Evolutionary conservation across 2,113 vertebrate species (phyloP), one percentile per base, ranked within the genome.

Genomic region (Bufo gargarizans): DNA sequence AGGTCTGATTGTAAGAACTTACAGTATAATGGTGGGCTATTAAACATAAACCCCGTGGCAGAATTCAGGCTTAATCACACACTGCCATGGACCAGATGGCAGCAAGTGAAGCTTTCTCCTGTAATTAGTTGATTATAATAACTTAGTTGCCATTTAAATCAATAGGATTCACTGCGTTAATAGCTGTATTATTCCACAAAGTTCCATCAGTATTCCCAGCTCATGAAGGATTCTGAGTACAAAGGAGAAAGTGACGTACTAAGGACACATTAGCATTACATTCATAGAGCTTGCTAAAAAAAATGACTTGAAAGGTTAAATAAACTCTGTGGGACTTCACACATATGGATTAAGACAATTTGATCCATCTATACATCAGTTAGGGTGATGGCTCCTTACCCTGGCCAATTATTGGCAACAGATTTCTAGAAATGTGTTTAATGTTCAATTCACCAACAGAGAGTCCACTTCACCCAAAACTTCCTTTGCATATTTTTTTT

Each of bases 61-160:
- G 82, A 59, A 63, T 72, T 56, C 45, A 65, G n/a, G 45, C 47
- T 65, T 88, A 88, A 88, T 88, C 58, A 88, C 80, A 88, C 59
- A 33, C 80, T 88, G 71, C 69, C 87, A 77, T 43, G 19, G 86
- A 65, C 71, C 79, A 82, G 78, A 82, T 81, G 78, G 80, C 47
- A 63, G 58, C 13, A 55, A 74, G 22, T 59, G 33, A 88, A 88
- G 56, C 80, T 16, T 84, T 45, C 53, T 20, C 17, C 69, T 88
- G 78, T 83, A 83, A 88, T 88, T 88, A 88, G 87, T 88, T 88
- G 87, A 83, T 88, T 88, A 67, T 88, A 88, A 88, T 88, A 88
- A 88, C 87, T 88, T 83, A 67, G 87, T 88, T 83, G 71, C 87
- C 80, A 88, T 83, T 88, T 83, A 76, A 88, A 77, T 83, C 80